Conservation (phyloP, 2,888 invertebrate species). For the Hyppa rectilinea region DNA sequence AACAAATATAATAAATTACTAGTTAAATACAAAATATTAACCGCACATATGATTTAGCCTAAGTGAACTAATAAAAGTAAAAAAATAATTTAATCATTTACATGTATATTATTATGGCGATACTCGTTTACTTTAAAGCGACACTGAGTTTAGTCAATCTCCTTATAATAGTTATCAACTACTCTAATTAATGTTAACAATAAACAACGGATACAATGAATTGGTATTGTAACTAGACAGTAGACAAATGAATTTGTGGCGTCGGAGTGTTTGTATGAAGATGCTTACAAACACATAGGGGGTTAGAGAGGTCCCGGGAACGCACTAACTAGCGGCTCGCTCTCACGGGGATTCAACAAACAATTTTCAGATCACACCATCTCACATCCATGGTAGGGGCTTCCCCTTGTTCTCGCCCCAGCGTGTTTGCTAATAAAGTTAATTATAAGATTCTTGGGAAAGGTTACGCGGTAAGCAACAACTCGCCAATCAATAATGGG, state of each 20-base stretch:
- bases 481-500: slow-evolving; percentile 23
- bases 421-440: slow-evolving; percentile 25
- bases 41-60: too few species aligned
- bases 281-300: slow-evolving; percentile 20
- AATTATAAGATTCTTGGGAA: slow-evolving; percentile 10
- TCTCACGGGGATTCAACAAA: too few species aligned
- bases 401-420: not conserved
- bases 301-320: not conserved
- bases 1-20: too few species aligned
- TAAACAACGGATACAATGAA: slow-evolving; percentile 37
- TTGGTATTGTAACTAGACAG: slow-evolving; percentile 53
- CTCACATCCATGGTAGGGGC: not conserved
- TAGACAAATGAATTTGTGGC: slow-evolving; percentile 45
- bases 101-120: too few species aligned
- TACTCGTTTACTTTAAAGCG: too few species aligned
- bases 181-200: slow-evolving; percentile 31
- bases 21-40: too few species aligned
- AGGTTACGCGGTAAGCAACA: slow-evolving; percentile 17
- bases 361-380: slow-evolving; percentile 3
- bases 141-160: too few species aligned
- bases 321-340: too few species aligned
- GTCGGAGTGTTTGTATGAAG: slow-evolving; percentile 8
- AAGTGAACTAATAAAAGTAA: too few species aligned
- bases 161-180: slow-evolving; percentile 33
- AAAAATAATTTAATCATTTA: too few species aligned